phyloP scores from a whole-genome alignment of 2,113 vertebrate genomes.

The Oenanthe oenanthe region DNA sequence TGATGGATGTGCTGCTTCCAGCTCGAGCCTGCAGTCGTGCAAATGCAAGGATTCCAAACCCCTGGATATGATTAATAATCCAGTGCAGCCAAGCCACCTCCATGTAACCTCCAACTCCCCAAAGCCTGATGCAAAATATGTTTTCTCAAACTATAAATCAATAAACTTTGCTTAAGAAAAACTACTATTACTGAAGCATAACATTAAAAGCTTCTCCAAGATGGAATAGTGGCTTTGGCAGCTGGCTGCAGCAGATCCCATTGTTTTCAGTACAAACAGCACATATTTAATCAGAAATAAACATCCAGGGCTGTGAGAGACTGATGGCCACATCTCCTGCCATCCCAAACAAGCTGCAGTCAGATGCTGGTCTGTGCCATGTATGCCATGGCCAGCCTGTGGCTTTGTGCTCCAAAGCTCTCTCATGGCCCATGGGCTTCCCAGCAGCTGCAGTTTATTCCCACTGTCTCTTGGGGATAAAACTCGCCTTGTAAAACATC shows the following conservation, averaged over 20 bases:
- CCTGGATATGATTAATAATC: slow-evolving; percentile 15
- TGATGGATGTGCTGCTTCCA: slow-evolving; percentile 2
- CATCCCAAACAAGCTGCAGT: not conserved
- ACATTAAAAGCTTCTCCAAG: slow-evolving; percentile 1
- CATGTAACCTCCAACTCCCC: slow-evolving; percentile 16
- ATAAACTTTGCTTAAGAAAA: slow-evolving; percentile 45
- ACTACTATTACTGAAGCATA: slow-evolving; percentile 10
- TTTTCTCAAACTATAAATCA: slow-evolving; percentile 55
- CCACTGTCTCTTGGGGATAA: not conserved
- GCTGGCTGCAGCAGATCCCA: not conserved
- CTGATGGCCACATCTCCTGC: not conserved
- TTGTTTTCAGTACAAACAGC: not conserved
- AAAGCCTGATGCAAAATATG: slow-evolving; percentile 4
- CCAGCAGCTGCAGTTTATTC: not conserved
- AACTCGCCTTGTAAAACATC: not conserved
- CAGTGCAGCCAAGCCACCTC: slow-evolving; percentile 22
- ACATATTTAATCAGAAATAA: not conserved
- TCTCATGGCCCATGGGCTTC: not conserved
- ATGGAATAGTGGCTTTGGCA: not conserved
- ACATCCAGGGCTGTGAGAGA: not conserved
- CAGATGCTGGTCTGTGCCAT: not conserved
- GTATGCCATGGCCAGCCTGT: not conserved
- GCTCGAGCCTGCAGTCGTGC: not conserved
- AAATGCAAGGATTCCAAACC: not conserved
- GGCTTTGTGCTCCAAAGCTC: not conserved